Evolutionary conservation across 2,797 vertebrate species (phyloP).

Genomic region (Takifugu rubripes): DNA sequence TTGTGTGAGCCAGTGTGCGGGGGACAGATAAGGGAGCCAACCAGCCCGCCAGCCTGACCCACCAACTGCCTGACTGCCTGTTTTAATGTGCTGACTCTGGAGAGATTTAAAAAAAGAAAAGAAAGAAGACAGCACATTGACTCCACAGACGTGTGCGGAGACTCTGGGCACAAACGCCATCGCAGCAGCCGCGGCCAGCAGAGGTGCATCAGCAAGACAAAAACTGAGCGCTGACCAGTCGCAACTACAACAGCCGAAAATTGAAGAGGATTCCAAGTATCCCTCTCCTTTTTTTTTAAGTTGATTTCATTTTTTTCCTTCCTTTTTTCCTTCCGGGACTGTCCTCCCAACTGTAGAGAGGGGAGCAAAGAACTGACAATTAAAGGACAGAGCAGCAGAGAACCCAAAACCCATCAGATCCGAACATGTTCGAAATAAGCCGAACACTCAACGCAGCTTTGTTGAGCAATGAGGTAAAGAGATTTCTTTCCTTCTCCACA

Average conservation of each 20-base stretch:
- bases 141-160: constrained; percentile 87
- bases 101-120: constrained; percentile 83
- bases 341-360: constrained; percentile 60
- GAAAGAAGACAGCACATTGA: constrained; percentile 81
- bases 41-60: constrained; percentile 81
- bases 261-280: constrained; percentile 64
- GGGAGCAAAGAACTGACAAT: constrained; percentile 59
- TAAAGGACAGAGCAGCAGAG: background rate
- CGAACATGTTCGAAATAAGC: constrained; percentile 99
- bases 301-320: constrained; percentile 61
- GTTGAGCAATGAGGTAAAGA: constrained; percentile 99
- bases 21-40: constrained; percentile 91
- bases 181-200: constrained; percentile 89
- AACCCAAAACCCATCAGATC: constrained; percentile 30
- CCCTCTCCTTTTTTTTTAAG: constrained; percentile 55
- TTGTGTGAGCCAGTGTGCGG: constrained; percentile 87
- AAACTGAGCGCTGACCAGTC: constrained; percentile 55
- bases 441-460: constrained; percentile 99
- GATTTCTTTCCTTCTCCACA: constrained; percentile 59
- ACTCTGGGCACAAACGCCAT: constrained; percentile 87
- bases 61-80: constrained; percentile 86
- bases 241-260: constrained; percentile 63
- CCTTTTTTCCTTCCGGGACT: constrained; percentile 69
- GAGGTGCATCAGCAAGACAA: constrained; percentile 82
- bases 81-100: constrained; percentile 98